Conservation (phyloP, 2,113 vertebrate genomes). For the Oostethus manadensis region DNA sequence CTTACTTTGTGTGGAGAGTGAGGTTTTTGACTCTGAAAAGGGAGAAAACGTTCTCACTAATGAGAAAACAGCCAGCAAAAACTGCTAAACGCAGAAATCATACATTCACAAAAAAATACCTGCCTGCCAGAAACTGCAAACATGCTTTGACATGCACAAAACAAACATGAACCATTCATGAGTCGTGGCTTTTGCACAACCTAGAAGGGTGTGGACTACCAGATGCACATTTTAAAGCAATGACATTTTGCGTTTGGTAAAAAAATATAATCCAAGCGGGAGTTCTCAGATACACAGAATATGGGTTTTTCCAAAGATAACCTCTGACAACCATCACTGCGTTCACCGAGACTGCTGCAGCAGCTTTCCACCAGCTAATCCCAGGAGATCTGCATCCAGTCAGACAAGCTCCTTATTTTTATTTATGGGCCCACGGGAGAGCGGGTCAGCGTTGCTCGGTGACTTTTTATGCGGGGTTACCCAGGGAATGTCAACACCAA, state of each 20-base stretch:
- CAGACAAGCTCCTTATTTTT: constrained; percentile 61
- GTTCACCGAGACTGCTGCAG: constrained; percentile 14
- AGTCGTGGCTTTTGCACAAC: not conserved
- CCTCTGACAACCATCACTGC: constrained; percentile 5
- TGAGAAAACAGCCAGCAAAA: constrained; percentile 3
- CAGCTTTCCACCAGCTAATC: constrained; percentile 38
- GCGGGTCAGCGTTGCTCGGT: constrained; percentile 31
- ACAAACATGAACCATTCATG: not conserved
- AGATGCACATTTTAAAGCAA: not conserved
- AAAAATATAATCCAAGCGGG: not conserved
- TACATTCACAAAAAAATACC: not conserved
- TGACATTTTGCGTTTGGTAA: not conserved
- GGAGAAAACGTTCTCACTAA: not conserved
- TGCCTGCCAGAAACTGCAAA: not conserved
- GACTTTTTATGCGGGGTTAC: constrained; percentile 19
- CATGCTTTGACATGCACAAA: constrained; percentile 12
- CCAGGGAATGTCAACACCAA: constrained; percentile 5
- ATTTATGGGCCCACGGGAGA: constrained; percentile 43
- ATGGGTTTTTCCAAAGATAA: not conserved
- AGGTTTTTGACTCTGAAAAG: no score
- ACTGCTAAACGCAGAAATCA: not conserved
- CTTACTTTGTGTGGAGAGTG: no score
- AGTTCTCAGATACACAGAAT: no score
- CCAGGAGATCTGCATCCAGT: constrained; percentile 27
- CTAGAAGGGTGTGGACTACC: not conserved